Conservation (phyloP, 2,888 invertebrate genomes). For the Polymixis flavicincta region DNA sequence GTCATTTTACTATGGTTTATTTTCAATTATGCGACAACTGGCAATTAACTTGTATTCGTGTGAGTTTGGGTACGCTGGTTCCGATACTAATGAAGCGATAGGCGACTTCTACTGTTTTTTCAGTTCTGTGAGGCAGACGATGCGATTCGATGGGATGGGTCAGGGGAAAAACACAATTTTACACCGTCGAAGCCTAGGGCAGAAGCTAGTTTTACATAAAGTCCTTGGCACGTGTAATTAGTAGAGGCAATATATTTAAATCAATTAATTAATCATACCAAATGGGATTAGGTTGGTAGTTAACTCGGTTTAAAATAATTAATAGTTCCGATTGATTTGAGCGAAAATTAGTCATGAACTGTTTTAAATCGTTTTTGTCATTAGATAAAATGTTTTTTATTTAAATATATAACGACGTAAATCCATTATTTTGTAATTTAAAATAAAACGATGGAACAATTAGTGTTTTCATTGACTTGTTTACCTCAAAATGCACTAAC, state of each 20-base stretch:
- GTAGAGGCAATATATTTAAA: not conserved
- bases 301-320: slow-evolving; percentile 23
- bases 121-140: too few relatives aligned
- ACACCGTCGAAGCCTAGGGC: too few relatives aligned
- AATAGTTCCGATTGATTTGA: slow-evolving; percentile 10
- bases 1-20: too few relatives aligned
- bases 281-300: slow-evolving; percentile 7
- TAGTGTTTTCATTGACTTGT: slow-evolving; percentile 7
- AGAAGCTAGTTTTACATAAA: too few relatives aligned
- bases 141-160: too few relatives aligned
- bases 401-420: not conserved
- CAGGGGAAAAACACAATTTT: too few relatives aligned
- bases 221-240: not conserved
- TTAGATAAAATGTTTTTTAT: slow-evolving; percentile 15
- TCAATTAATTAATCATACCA: slow-evolving; percentile 12
- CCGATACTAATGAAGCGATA: too few relatives aligned
- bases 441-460: not conserved
- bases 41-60: too few relatives aligned
- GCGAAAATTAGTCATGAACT: not conserved
- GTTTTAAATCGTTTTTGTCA: slow-evolving; percentile 18
- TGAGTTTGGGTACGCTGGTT: too few relatives aligned
- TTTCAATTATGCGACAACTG: too few relatives aligned
- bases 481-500: not conserved
- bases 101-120: too few relatives aligned
- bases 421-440: not conserved